Evolutionary conservation across 2,888 invertebrate species (phyloP).

Genomic region (Chrysina gloriosa): DNA sequence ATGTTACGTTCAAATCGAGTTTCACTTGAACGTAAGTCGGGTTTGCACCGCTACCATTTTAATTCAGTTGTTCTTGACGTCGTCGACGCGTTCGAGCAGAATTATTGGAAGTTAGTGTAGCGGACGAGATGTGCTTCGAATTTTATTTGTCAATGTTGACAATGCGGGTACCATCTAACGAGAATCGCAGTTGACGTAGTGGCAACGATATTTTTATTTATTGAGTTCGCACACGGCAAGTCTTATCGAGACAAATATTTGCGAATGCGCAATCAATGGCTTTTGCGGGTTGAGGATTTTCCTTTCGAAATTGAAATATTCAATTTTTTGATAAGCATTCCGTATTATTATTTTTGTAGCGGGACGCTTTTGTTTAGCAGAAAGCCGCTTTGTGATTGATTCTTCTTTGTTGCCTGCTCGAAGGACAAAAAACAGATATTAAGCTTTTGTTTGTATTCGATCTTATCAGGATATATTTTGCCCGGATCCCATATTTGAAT

Average conservation of each 20-base stretch:
- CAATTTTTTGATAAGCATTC: constrained; percentile 5
- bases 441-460: too few relatives aligned
- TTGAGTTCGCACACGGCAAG: neutral
- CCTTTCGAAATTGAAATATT: neutral
- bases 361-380: neutral
- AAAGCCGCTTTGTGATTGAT: too few relatives aligned
- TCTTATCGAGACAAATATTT: neutral
- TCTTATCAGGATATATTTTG: too few relatives aligned
- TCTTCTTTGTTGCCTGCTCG: too few relatives aligned
- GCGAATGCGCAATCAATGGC: neutral
- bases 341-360: neutral
- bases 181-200: neutral
- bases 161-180: neutral
- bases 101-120: constrained; percentile 1
- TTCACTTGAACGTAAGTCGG: neutral
- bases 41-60: constrained; percentile 3
- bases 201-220: neutral
- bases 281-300: neutral
- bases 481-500: too few relatives aligned
- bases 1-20: constrained; percentile 1
- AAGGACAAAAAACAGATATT: too few relatives aligned
- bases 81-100: constrained; percentile 3
- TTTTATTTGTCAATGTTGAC: constrained; percentile 3
- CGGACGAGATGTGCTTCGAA: neutral
- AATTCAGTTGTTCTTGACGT: constrained; percentile 1